Base-by-base conservation (phyloP, 2,797 vertebrate species). In the Sphenodon punctatus region DNA sequence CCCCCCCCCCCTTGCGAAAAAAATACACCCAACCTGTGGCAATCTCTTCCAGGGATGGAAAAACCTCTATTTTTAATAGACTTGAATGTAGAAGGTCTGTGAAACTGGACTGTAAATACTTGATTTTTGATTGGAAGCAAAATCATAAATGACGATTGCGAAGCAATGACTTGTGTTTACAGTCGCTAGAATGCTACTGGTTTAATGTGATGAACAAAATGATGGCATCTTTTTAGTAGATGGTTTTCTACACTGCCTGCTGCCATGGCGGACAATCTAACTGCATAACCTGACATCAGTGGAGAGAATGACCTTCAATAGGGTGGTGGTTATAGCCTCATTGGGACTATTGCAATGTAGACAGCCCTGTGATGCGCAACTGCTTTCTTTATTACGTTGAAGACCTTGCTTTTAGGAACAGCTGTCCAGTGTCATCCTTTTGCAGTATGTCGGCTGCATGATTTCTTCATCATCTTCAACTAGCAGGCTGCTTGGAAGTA, bases 291-390 rank as follows among this genome's bases (percentile, higher is more conserved):
- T n/a, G n/a, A n/a, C n/a, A n/a, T n/a, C 30, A 11, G 53, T 32
- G 56, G 53, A 56, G 56, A 20, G 56, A 10, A 32, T 12, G 11
- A 56, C 30, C 16, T 56, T 16, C 17, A 56, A n/a, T 3, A 7
- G 25, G 32, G 17, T 0, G 1, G 10, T 1, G 1, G 14, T 65
- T 7, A 5, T 0, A 2, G 14, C 6, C 2, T 0, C 3, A 59
- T 49, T 5, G 1, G 3, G 19, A 58, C 27, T 0, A 0, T 15
- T 12, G 9, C 14, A 8, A 27, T 41, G 61, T 1, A 0, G 22
- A 15, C 36, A 15, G 3, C 6, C 32, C 2, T 20, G 17, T 6
- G 3, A 2, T 41, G 16, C 13, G 32, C 4, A 75, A 5, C 67
- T 55, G 43, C 51, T 48, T 38, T 4, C 7, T 14, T 34, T 14